phyloP scores from a whole-genome alignment of 2,797 vertebrate species.

The Podarcis lilfordi region DNA sequence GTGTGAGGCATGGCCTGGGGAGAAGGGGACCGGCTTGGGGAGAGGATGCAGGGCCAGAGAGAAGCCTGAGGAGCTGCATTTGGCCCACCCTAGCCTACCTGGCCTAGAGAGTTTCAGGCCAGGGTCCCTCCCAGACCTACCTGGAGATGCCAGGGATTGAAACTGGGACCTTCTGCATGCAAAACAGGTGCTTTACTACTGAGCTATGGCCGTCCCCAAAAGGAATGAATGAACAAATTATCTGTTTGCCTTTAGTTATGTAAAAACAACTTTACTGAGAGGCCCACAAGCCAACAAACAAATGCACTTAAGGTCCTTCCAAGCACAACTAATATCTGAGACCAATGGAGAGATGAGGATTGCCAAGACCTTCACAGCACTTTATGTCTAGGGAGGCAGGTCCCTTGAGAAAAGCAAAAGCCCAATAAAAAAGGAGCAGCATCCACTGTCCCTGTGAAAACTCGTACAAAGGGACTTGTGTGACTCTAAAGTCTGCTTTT shows the following conservation, averaged over 20 bases:
- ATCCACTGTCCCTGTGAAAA: neutral
- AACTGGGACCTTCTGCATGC: neutral
- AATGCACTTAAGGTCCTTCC: neutral
- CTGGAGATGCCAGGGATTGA: neutral
- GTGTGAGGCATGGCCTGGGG: no score
- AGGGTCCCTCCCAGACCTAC: neutral
- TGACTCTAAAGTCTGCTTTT: no score
- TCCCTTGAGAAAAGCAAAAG: neutral
- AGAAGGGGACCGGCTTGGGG: no score
- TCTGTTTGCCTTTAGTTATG: no score
- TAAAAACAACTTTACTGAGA: neutral
- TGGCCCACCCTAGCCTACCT: no score
- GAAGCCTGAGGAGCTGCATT: no score
- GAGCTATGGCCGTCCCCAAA: neutral
- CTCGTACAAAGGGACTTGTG: no score
- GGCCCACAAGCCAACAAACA: neutral
- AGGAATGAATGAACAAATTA: neutral
- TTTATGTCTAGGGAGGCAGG: neutral
- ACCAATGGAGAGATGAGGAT: neutral
- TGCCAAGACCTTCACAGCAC: no score
- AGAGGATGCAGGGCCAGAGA: no score
- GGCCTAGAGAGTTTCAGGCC: neutral
- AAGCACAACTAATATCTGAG: neutral
- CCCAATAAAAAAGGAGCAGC: no score
- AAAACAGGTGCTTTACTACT: neutral